A percentile compares a stretch with the other conserved stretches of the same genome.
Evolutionary conservation across 2,113 vertebrate species (phyloP).

Genomic region (Pedetes capensis): DNA sequence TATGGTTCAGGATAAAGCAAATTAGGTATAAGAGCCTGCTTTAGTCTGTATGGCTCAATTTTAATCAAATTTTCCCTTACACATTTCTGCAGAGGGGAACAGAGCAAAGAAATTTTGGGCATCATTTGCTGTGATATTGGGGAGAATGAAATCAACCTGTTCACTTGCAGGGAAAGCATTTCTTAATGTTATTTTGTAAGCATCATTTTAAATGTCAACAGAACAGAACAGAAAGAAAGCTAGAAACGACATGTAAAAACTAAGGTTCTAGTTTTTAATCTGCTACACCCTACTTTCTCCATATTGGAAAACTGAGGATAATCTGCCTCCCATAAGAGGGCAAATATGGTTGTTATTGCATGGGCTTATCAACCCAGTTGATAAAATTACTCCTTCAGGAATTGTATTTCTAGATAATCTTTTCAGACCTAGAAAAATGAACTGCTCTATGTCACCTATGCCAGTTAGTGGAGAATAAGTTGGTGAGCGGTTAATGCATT

Average conservation of each 20-base stretch:
- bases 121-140: background rate
- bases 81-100: background rate
- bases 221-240: background rate
- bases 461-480: background rate
- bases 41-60: background rate
- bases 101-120: background rate
- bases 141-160: background rate
- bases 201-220: background rate
- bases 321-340: background rate
- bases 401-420: background rate
- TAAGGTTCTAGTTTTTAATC: background rate
- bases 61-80: background rate
- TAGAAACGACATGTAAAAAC: background rate
- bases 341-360: background rate
- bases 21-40: background rate
- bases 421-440: background rate
- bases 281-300: background rate
- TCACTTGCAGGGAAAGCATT: background rate
- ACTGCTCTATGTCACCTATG: background rate
- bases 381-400: background rate
- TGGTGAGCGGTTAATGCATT: background rate
- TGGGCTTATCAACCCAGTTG: background rate
- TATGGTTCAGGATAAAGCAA: background rate
- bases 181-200: background rate
- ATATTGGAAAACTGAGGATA: background rate